These are phyloP conservation scores for Acomys russatus DNA, from an alignment of 2,797 vertebrate species.

Conservation along the genomic window DNA sequence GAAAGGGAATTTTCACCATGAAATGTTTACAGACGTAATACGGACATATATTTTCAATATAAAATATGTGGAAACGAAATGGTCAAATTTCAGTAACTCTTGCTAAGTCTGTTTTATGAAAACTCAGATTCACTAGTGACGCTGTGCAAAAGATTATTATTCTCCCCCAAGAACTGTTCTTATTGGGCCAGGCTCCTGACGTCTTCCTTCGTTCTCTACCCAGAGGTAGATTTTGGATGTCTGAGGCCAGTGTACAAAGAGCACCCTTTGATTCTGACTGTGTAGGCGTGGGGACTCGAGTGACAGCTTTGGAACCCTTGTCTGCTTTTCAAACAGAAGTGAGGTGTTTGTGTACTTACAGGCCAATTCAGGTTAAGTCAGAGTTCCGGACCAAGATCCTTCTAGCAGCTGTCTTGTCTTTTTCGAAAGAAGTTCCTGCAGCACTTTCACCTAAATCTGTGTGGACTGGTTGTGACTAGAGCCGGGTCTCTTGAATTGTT, in stretches of 20 bases:
- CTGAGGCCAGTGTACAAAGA: neutral
- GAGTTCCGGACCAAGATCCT: neutral
- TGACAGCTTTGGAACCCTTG: conserved; percentile 1
- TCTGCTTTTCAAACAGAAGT: conserved; percentile 48
- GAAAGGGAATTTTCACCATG: conserved; percentile 23
- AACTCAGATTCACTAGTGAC: conserved; percentile 16
- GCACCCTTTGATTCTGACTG: neutral
- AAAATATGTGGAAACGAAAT: conserved; percentile 38
- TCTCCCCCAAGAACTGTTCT: conserved; percentile 3
- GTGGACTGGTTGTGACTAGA: neutral
- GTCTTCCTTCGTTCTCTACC: neutral
- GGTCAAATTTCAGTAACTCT: conserved; percentile 55
- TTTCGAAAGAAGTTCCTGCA: neutral
- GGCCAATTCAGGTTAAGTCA: neutral
- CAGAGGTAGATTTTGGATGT: neutral
- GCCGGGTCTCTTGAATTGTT: neutral
- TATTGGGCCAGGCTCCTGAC: neutral
- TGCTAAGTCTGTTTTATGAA: conserved; percentile 1
- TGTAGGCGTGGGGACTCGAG: neutral
- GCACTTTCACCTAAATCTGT: conserved; percentile 6
- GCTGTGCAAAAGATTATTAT: neutral
- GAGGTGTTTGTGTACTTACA: conserved; percentile 13
- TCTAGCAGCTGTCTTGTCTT: conserved; percentile 30
- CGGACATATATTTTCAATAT: neutral
- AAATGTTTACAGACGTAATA: conserved; percentile 49